phyloP scores from a whole-genome alignment of 1,140 invertebrate genomes.

The Limonius californicus region DNA sequence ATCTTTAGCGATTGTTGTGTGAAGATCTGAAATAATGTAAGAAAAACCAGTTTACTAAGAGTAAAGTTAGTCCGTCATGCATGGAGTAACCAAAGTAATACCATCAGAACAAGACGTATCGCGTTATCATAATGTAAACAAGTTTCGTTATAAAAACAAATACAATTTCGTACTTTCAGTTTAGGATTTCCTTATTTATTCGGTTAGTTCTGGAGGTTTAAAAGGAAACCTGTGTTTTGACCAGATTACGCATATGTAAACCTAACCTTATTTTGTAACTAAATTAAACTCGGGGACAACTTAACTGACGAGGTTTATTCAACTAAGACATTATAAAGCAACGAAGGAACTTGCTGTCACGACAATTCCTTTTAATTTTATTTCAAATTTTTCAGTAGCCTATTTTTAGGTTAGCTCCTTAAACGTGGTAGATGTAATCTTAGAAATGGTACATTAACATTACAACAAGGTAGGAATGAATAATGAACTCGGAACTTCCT shows the following conservation, averaged over 20 bases:
- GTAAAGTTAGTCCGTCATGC: neutral
- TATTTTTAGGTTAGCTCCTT: neutral
- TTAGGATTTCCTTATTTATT: no score
- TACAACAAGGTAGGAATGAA: neutral
- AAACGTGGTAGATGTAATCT: neutral
- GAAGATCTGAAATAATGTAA: constrained; percentile 6
- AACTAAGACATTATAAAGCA: neutral
- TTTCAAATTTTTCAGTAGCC: neutral
- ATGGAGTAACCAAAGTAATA: neutral
- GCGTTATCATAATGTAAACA: neutral
- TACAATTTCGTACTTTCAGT: no score
- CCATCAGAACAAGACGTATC: neutral
- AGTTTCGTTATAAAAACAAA: no score
- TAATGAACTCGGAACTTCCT: neutral
- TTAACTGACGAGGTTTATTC: neutral
- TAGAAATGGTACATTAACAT: neutral
- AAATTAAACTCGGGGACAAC: neutral
- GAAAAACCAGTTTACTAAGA: constrained; percentile 6
- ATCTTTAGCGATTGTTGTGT: no score
- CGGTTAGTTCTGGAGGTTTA: no score
- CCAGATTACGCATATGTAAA: neutral
- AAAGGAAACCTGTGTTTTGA: no score
- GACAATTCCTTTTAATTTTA: neutral
- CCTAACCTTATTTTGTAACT: neutral
- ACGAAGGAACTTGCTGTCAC: no score